phyloP scores from a whole-genome alignment of 2,113 vertebrate genomes.

The Ariopsis seemanni region DNA sequence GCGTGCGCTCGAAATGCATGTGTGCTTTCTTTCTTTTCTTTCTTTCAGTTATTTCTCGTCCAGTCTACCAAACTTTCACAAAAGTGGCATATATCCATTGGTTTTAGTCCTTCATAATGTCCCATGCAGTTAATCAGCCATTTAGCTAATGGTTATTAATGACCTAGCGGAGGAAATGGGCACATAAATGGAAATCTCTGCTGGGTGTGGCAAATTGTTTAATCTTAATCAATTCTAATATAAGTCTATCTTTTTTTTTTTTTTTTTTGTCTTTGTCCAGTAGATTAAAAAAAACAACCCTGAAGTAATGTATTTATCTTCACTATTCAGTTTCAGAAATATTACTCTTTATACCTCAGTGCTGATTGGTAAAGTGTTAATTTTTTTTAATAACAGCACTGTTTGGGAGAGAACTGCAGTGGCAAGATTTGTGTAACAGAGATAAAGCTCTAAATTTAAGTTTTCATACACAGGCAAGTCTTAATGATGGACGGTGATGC shows the following conservation, averaged over 20 bases:
- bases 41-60: not conserved
- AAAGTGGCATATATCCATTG: not conserved
- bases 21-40: not conserved
- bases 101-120: not conserved
- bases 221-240: not conserved
- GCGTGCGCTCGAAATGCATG: slow-evolving; percentile 28
- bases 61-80: not conserved
- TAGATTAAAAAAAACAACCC: not conserved
- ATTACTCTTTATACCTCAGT: too few species aligned
- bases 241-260: not conserved
- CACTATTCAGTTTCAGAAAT: not conserved
- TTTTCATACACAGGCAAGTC: not conserved
- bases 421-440: not conserved
- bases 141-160: not conserved
- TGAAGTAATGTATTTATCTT: not conserved
- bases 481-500: not conserved
- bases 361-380: not conserved
- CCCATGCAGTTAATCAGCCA: not conserved
- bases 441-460: not conserved
- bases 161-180: not conserved
- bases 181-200: not conserved
- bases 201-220: not conserved
- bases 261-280: not conserved
- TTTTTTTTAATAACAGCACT: not conserved
- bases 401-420: not conserved